Evolutionary conservation across 1,140 invertebrate species (phyloP).

Genomic region (Heterodera carotae): DNA sequence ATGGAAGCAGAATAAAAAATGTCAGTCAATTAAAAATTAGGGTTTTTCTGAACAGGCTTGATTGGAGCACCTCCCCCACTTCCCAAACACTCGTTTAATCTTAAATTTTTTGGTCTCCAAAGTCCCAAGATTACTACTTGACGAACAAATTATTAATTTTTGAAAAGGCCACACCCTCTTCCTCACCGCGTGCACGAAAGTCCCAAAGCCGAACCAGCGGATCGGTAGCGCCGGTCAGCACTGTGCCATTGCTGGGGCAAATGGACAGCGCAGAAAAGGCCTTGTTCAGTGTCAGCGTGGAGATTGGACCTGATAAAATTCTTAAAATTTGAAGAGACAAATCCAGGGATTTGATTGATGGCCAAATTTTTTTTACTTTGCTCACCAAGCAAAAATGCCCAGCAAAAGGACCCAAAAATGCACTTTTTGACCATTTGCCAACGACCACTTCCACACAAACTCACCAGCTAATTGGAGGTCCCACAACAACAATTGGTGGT

Average conservation of each 20-base stretch:
- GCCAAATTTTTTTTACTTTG: too few relatives aligned
- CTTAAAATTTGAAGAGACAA: not conserved
- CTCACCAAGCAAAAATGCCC: too few relatives aligned
- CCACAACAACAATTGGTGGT: constrained; percentile 92
- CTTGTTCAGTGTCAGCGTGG: constrained; percentile 75
- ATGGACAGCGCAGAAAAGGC: constrained; percentile 84
- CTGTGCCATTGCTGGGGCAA: constrained; percentile 75
- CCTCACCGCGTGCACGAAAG: constrained; percentile 74
- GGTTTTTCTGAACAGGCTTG: too few relatives aligned
- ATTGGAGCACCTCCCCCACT: too few relatives aligned
- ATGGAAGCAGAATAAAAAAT: too few relatives aligned
- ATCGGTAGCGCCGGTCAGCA: constrained; percentile 86
- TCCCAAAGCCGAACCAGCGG: constrained; percentile 86
- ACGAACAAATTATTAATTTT: not conserved
- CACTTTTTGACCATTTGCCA: not conserved
- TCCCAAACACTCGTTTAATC: too few relatives aligned
- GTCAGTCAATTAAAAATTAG: too few relatives aligned
- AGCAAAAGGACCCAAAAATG: not conserved
- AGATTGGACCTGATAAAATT: constrained; percentile 26
- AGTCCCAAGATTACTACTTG: too few relatives aligned
- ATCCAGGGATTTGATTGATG: not conserved
- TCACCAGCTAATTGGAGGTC: constrained; percentile 74
- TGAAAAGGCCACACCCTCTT: too few relatives aligned
- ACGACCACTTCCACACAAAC: too few relatives aligned
- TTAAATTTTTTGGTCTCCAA: constrained; percentile 50